Evolutionary conservation across 2,888 invertebrate species (phyloP).

Genomic region (Mimachlamys varia): DNA sequence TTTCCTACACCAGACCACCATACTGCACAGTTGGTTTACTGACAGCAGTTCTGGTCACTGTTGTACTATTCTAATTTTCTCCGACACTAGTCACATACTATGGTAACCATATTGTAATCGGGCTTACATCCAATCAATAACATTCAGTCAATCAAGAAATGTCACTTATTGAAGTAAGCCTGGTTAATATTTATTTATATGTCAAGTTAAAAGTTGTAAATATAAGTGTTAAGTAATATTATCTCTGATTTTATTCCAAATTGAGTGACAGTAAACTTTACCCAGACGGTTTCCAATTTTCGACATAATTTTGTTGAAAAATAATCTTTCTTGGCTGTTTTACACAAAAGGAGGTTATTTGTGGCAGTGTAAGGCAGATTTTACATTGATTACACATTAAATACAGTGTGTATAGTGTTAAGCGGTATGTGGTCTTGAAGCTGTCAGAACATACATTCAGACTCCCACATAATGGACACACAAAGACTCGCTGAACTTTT

Average conservation of each 20-base stretch:
- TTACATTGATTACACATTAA: conserved; percentile 23
- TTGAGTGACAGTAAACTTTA: not conserved
- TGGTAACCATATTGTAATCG: too few species aligned
- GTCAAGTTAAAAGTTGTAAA: not conserved
- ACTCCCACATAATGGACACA: not conserved
- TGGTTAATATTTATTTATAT: not conserved
- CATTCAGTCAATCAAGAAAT: not conserved
- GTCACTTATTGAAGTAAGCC: not conserved
- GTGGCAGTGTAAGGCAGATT: not conserved
- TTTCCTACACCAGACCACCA: too few species aligned
- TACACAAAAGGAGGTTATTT: not conserved
- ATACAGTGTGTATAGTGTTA: not conserved
- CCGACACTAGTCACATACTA: too few species aligned
- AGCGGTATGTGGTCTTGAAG: not conserved
- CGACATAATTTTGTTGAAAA: not conserved
- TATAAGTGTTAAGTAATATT: not conserved
- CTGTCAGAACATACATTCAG: not conserved
- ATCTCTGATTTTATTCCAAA: not conserved
- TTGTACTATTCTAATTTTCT: too few species aligned
- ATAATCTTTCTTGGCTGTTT: not conserved
- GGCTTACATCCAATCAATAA: too few species aligned
- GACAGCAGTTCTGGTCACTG: too few species aligned
- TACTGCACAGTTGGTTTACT: too few species aligned
- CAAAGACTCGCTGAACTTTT: not conserved
- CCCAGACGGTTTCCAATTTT: not conserved